Evolutionary conservation across 2,113 vertebrate genomes (phyloP).

Genomic region (Stomatorhinus ivindoensis): DNA sequence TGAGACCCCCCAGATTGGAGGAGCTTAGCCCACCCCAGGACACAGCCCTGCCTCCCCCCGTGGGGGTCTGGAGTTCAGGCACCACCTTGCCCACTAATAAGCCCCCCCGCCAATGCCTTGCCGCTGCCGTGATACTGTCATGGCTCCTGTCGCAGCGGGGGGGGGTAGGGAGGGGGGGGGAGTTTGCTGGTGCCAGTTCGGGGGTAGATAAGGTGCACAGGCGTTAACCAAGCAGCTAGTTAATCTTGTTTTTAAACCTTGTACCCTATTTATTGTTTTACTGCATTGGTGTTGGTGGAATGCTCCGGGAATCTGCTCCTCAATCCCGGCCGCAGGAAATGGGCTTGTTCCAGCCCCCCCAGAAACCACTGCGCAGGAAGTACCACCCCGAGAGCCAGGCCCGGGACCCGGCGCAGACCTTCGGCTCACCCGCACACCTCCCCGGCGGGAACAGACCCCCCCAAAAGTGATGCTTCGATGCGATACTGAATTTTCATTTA

Average conservation of each 20-base stretch:
- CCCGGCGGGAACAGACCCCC: constrained; percentile 57
- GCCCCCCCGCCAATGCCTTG: neutral
- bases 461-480: constrained; percentile 67
- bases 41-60: neutral
- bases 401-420: constrained; percentile 46
- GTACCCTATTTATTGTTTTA: neutral
- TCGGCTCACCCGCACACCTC: constrained; percentile 47
- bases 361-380: constrained; percentile 82
- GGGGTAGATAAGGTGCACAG: neutral
- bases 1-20: neutral
- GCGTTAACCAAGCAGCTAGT: neutral
- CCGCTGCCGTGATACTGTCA: neutral
- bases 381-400: constrained; percentile 70
- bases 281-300: neutral
- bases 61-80: neutral
- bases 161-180: neutral
- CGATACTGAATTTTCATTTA: neutral
- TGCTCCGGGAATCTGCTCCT: neutral
- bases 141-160: neutral
- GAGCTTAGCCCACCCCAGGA: neutral
- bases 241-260: neutral
- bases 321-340: constrained; percentile 60
- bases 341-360: constrained; percentile 69
- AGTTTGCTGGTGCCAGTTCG: neutral
- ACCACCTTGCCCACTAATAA: neutral